These are phyloP conservation scores for Xiphorhynchus erythropygius DNA, from an alignment of 2,797 vertebrate species.

Conservation along the genomic window DNA sequence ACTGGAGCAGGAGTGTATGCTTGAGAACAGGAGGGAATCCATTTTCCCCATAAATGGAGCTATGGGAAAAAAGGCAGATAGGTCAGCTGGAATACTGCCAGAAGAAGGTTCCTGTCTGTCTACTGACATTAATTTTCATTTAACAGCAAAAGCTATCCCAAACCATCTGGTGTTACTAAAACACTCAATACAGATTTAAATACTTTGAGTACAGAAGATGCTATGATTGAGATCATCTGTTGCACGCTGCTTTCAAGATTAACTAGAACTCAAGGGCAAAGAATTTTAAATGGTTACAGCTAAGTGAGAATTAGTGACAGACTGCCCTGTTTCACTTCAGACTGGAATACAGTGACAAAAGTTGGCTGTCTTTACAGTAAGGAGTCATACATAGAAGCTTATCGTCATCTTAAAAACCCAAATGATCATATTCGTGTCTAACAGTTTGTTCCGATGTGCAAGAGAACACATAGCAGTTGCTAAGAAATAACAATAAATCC, in stretches of 20 bases:
- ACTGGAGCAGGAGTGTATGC: not conserved
- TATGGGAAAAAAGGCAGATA: slow-evolving; percentile 27
- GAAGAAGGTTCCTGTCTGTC: slow-evolving; percentile 16
- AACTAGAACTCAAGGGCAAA: slow-evolving; percentile 31
- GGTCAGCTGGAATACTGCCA: slow-evolving; percentile 58
- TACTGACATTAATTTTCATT: slow-evolving; percentile 37
- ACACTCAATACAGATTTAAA: slow-evolving; percentile 41
- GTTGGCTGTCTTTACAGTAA: not conserved
- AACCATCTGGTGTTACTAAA: slow-evolving; percentile 66
- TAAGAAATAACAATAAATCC: not conserved
- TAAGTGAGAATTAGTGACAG: slow-evolving; percentile 20
- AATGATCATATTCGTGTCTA: not conserved
- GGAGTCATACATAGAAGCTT: not conserved
- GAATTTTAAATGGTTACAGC: slow-evolving; percentile 57
- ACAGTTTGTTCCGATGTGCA: not conserved
- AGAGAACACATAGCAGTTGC: not conserved
- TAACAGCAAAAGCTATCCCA: not conserved
- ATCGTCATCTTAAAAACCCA: not conserved
- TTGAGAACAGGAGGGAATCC: slow-evolving; percentile 8
- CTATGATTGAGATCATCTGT: slow-evolving; percentile 52
- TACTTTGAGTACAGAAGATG: slow-evolving; percentile 29
- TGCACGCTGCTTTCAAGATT: slow-evolving; percentile 50
- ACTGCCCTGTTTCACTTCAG: slow-evolving; percentile 18
- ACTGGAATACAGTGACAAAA: not conserved
- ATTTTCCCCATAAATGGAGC: slow-evolving; percentile 48